Conservation (phyloP, 1,140 invertebrate genomes). For the Meloidogyne exigua region DNA sequence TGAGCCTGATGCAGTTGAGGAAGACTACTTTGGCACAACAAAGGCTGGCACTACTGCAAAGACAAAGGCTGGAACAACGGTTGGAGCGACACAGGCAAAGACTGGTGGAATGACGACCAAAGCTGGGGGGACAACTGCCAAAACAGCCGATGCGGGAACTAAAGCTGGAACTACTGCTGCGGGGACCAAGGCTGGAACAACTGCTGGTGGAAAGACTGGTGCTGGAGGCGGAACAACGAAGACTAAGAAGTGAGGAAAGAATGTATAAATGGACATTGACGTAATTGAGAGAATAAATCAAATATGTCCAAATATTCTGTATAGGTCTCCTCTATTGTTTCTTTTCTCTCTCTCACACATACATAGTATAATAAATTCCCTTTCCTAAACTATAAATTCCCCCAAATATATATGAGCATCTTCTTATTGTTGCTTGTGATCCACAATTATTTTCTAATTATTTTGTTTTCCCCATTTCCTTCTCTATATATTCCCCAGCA, state of each 20-base stretch:
- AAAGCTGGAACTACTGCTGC: not conserved
- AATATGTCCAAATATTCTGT: not conserved
- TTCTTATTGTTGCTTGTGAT: not conserved
- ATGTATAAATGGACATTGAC: not conserved
- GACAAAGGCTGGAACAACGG: slow-evolving; percentile 1
- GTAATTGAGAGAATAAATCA: not conserved
- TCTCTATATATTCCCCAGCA: not conserved
- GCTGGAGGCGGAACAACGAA: not conserved
- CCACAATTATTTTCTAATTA: not conserved
- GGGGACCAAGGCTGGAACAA: not conserved
- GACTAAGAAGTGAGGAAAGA: not conserved
- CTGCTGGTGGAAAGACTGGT: not conserved
- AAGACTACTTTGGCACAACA: not conserved
- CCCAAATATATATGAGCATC: not conserved
- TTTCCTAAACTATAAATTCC: not conserved
- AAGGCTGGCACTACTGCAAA: not conserved
- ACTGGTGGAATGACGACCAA: not conserved
- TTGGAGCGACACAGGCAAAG: not conserved
- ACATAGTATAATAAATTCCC: not conserved
- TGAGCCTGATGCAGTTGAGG: not conserved
- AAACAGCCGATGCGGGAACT: not conserved
- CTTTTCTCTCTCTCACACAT: not conserved
- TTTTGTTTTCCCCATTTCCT: not conserved
- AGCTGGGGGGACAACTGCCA: not conserved
- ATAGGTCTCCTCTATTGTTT: not conserved